Base-by-base conservation (phyloP, 2,113 vertebrate species). In the Mirza zaza region DNA sequence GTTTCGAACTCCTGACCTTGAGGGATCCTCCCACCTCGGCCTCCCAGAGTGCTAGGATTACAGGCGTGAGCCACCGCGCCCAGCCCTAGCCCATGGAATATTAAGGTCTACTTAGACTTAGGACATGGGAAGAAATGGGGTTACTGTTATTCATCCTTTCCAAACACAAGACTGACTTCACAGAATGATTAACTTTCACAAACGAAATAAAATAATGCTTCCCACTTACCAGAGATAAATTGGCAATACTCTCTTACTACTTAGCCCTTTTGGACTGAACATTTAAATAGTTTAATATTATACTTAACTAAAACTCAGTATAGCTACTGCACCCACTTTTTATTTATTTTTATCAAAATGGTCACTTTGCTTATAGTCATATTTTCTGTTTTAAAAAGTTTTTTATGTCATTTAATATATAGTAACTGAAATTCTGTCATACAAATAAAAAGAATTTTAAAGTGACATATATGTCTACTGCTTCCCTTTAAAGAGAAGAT, bases 311-410 rank as follows among this genome's bases (percentile, higher is more conserved):
- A 57, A 81, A 80, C 45, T 75, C 79, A 85, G 45, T 61, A 21
- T 77, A 90, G 87, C 83, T 84, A 80, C 10, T 76, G 32, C 0
- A 70, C 42, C 36, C 27, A 42, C 32, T 91, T 93, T 86, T 89
- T 73, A 84, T 87, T 39, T 70, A 79, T 39, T 82, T 89, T 82
- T 79, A 87, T 71, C 61, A 90, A 83, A 90, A 86, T 81, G 71
- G 85, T 90, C 39, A 10, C 50, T 80, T 80, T 71, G 52, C 7
- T 93, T 25, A 21, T 21, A 32, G 13, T 65, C 42, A 5, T 75
- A 27, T 94, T 63, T 91, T 20, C 14, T 55, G 32, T 79, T 79
- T 79, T n/a, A 55, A 55, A 55, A 77, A 11, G 48, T 52, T 50
- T 76, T 34, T n/a, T 34, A 50, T 79, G 76, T n/a, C 20, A n/a